Evolutionary conservation across 2,888 invertebrate species (phyloP), one percentile per base, ranked within the genome.

Genomic region (Agrotis segetum): DNA sequence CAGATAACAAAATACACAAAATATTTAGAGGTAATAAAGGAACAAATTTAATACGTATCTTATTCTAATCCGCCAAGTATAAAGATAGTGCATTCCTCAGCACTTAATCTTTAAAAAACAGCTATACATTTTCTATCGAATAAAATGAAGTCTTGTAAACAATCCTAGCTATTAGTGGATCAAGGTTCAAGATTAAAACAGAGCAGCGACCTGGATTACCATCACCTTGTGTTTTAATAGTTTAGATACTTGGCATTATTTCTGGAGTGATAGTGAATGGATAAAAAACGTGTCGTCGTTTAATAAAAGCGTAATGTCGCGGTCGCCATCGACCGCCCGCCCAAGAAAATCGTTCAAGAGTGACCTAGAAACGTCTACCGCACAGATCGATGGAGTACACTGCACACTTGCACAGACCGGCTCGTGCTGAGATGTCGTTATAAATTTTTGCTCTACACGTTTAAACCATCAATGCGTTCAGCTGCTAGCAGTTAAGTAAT

Each of bases 301-400:
- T 78, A 78, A 79, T 71, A 75, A 76, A 74, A 77, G 64, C 60
- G 60, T 24, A 24, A 24, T 13, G 63, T 59, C 70, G 74, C 55
- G 67, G 77, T 65, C 56, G 50, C 59, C 64, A 74, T 74, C 60
- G 66, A 86, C 75, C 81, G 83, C 77, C 84, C 88, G 82, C 81
- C 80, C 78, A 86, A 88, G 87, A 88, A 89, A 89, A 90, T 89
- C 77, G 86, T 85, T 81, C 74, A 75, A 73, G 72, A 78, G 67
- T 82, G 93, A 92, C 94, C 94, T 93, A 94, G 91, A 94, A 93
- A 92, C 87, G 89, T 89, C 89, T 73, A 82, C 82, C 84, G 74
- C 88, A 87, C 88, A 91, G 92, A 93, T 92, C 88, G 87, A 90
- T 90, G 83, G 74, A 68, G 77, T 74, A 85, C 83, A 84, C 78